Conservation (phyloP, 1,140 invertebrate species). For the Brachystomella parvula region DNA sequence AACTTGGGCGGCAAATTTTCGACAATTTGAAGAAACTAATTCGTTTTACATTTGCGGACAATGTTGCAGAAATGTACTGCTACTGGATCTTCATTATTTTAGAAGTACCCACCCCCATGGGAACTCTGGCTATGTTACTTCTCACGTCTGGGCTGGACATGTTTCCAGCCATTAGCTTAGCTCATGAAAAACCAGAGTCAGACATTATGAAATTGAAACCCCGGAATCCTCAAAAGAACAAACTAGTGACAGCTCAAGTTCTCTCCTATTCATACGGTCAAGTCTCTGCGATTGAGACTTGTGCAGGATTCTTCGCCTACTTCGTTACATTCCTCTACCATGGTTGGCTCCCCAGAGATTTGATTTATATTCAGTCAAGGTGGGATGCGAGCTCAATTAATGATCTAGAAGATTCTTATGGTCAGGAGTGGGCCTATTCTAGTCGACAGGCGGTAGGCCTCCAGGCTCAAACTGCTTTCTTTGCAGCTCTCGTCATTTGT, state of each 20-base stretch:
- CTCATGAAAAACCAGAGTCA: slow-evolving; percentile 57
- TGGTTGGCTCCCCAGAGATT: slow-evolving; percentile 46
- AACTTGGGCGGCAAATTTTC: slow-evolving; percentile 68
- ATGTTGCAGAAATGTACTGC: slow-evolving; percentile 44
- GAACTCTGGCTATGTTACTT: slow-evolving; percentile 19
- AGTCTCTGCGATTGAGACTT: slow-evolving; percentile 45
- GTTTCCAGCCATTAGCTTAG: slow-evolving; percentile 49
- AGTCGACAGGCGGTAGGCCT: slow-evolving; percentile 16
- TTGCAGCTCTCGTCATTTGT: slow-evolving; percentile 23
- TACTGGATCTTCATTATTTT: slow-evolving; percentile 19
- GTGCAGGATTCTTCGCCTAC: slow-evolving; percentile 49
- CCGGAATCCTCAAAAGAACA: slow-evolving; percentile 55
- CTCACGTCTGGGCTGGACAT: slow-evolving; percentile 45
- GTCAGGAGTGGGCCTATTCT: slow-evolving; percentile 49
- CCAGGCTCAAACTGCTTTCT: slow-evolving; percentile 26
- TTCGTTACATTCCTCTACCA: slow-evolving; percentile 47
- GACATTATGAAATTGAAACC: slow-evolving; percentile 63
- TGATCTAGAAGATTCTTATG: slow-evolving; percentile 51
- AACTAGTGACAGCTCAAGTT: slow-evolving; percentile 48
- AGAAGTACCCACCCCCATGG: slow-evolving; percentile 41
- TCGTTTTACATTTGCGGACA: slow-evolving; percentile 63
- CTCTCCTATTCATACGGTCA: slow-evolving; percentile 43
- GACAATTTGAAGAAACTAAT: slow-evolving; percentile 65
- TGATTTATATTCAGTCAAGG: slow-evolving; percentile 45
- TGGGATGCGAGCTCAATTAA: slow-evolving; percentile 52